Base-by-base conservation (phyloP, 2,888 invertebrate species). In the Galerucella nymphaeae region DNA sequence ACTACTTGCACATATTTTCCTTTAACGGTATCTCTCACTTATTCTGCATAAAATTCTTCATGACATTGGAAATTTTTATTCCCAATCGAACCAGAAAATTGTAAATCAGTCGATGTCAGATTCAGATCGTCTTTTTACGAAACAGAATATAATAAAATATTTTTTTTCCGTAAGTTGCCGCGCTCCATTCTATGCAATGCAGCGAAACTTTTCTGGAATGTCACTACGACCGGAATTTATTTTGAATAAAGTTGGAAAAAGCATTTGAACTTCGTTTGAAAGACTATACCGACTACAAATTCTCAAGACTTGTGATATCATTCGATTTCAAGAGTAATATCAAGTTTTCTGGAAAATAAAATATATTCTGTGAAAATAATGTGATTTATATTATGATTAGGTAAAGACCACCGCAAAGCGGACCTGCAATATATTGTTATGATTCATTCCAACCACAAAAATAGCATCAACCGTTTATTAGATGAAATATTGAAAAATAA, bases 191-290 rank as follows among this genome's bases (percentile, higher is more conserved):
- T 53, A 67, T 72, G 72, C 62, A 72, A 73, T 72, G 67, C 72
- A 72, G 72, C 72, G 62, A 71, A 74, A 76, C 70, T 73, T 75
- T 66, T 48, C 63, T 59, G 68, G 71, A 58, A 48, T 69, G 58
- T 67, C 67, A 63, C 70, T 55, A 71, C 67, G 71, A 72, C 66
- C 69, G 65, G 72, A 76, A 76, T 79, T 78, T 78, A 78, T 77
- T 76, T 76, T 72, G 73, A 72, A 75, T 74, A 77, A 71, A 75
- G 76, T 75, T 73, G 67, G 71, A 64, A 74, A 75, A 70, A 75
- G 55, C 67, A 55, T 66, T 66, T 9, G 42, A 13, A 41, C 8
- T 38, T 38, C 30, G 30, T 38, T 38, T 9, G 18, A 53, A 53
- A n/a, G 18, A 16, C 53, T 38, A 16, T 18, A 41, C 18, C n/a